phyloP scores from a whole-genome alignment of 2,797 vertebrate species.

The Parotocinclus haroldoi region DNA sequence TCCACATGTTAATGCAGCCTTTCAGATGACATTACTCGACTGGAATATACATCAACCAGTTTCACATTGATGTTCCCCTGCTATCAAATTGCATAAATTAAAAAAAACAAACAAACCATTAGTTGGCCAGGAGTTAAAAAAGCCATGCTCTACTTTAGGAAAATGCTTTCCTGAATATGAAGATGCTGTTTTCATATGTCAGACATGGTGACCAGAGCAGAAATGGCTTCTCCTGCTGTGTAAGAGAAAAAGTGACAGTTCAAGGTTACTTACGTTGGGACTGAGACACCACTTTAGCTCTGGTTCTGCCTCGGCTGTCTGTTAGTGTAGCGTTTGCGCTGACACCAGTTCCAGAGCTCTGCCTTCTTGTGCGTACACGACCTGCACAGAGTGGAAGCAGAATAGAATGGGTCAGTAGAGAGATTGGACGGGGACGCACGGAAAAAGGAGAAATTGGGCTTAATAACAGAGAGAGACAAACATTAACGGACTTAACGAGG shows the following conservation, averaged over 20 bases:
- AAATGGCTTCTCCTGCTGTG: slow-evolving; percentile 36
- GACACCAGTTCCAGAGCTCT: slow-evolving; percentile 85
- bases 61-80: too few relatives aligned
- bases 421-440: background rate
- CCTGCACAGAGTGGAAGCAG: slow-evolving; percentile 63
- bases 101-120: slow-evolving; percentile 37
- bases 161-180: slow-evolving; percentile 36
- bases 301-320: slow-evolving; percentile 90
- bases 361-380: slow-evolving; percentile 89
- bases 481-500: too few relatives aligned
- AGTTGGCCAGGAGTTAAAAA: slow-evolving; percentile 42
- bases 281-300: slow-evolving; percentile 95
- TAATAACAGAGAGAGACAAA: too few relatives aligned
- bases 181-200: slow-evolving; percentile 13
- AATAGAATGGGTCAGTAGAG: background rate
- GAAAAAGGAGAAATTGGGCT: background rate
- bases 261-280: slow-evolving; percentile 84
- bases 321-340: slow-evolving; percentile 74
- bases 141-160: slow-evolving; percentile 36
- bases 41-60: background rate
- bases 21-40: slow-evolving; percentile 7
- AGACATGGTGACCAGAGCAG: slow-evolving; percentile 22
- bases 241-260: background rate
- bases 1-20: slow-evolving; percentile 14
- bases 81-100: slow-evolving; percentile 33